Evolutionary conservation across 1,140 invertebrate genomes (phyloP).

Genomic region (Oryctes rhinoceros): DNA sequence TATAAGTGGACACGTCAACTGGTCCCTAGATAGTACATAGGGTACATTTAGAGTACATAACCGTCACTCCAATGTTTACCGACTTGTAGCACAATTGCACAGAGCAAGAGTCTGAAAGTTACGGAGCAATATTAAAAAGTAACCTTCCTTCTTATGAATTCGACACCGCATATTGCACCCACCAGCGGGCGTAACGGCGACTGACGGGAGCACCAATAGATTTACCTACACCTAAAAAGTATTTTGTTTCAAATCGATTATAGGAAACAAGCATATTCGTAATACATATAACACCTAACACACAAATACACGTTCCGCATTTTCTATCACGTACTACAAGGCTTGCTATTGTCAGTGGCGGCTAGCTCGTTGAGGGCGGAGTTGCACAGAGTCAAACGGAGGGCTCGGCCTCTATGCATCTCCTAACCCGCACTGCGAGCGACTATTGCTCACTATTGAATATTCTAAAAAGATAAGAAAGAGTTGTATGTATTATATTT

Average conservation of each 20-base stretch:
- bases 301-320: conserved; percentile 39
- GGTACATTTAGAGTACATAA: conserved; percentile 43
- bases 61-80: conserved; percentile 55
- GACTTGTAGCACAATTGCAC: conserved; percentile 59
- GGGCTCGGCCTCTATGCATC: conserved; percentile 48
- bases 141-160: conserved; percentile 54
- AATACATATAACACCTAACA: conserved; percentile 35
- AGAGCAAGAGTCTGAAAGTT: conserved; percentile 59
- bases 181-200: conserved; percentile 52
- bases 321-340: conserved; percentile 42
- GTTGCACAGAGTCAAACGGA: conserved; percentile 41
- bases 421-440: conserved; percentile 55
- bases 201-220: conserved; percentile 49
- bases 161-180: conserved; percentile 50
- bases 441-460: conserved; percentile 61
- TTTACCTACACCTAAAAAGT: conserved; percentile 31
- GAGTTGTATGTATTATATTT: conserved; percentile 54
- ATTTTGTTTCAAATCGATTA: conserved; percentile 30
- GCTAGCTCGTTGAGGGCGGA: conserved; percentile 54
- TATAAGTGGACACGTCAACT: conserved; percentile 35
- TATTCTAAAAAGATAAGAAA: conserved; percentile 62
- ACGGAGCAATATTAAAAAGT: conserved; percentile 56
- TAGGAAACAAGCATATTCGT: conserved; percentile 31
- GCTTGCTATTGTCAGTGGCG: conserved; percentile 54
- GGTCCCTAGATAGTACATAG: conserved; percentile 47